A percentile compares a stretch with the other conserved stretches of the same genome.
Conservation (phyloP, 2,113 vertebrate species). For the Thermophis baileyi region DNA sequence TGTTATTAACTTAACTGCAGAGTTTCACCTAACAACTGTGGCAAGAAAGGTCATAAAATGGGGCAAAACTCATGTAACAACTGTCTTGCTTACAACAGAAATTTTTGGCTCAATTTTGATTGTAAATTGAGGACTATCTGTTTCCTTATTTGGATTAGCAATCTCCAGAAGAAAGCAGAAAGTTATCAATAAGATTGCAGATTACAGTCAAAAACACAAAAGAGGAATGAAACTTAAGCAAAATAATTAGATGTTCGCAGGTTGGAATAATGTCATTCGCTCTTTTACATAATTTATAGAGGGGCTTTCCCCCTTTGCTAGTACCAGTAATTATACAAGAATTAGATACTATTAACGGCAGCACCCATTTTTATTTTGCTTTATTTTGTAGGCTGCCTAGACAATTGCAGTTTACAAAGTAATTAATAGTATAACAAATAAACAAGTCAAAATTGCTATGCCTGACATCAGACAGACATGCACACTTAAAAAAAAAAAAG, state of each 20-base stretch:
- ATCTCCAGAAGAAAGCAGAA: neutral
- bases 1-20: neutral
- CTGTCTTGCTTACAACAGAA: neutral
- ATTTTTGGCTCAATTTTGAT: neutral
- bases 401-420: neutral
- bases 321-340: neutral
- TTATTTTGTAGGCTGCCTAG: neutral
- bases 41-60: too few relatives aligned
- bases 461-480: neutral
- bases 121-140: neutral
- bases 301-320: neutral
- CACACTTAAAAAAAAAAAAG: neutral
- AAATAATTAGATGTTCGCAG: neutral
- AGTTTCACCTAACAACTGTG: neutral
- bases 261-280: neutral
- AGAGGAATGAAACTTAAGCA: neutral
- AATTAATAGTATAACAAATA: neutral
- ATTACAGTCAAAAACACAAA: neutral
- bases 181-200: neutral
- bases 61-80: neutral
- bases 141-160: neutral
- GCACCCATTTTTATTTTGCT: neutral
- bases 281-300: neutral
- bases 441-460: neutral
- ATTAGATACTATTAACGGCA: neutral